Percentiles rank a stretch among this genome's conserved stretches.
phyloP scores from a whole-genome alignment of 2,797 vertebrate genomes.

The Sebastes hopkinsi region DNA sequence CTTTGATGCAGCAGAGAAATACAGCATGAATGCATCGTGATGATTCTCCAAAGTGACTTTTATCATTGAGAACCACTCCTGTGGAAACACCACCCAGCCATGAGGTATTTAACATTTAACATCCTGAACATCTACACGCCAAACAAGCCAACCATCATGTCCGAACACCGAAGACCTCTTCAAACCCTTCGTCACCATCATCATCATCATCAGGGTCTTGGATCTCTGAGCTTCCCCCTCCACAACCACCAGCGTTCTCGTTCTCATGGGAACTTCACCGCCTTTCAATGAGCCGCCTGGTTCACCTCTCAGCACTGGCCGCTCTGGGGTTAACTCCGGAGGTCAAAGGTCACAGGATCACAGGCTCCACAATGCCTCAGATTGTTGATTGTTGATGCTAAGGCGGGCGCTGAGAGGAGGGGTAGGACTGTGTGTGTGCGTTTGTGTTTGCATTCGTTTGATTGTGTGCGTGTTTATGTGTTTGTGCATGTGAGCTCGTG shows the following conservation, averaged over 20 bases:
- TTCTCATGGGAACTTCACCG: constrained; percentile 78
- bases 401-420: constrained; percentile 53
- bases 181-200: constrained; percentile 42
- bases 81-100: neutral
- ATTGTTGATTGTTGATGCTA: constrained; percentile 79
- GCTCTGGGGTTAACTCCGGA: constrained; percentile 80
- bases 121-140: neutral
- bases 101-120: neutral
- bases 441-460: constrained; percentile 51
- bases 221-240: constrained; percentile 46
- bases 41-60: neutral
- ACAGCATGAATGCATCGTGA: neutral
- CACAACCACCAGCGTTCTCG: neutral
- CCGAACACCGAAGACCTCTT: constrained; percentile 26
- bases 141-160: constrained; percentile 2
- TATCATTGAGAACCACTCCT: neutral
- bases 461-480: constrained; percentile 47
- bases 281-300: constrained; percentile 73
- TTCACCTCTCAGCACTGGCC: constrained; percentile 77
- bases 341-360: constrained; percentile 82
- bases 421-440: constrained; percentile 6
- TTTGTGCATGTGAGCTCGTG: constrained; percentile 29
- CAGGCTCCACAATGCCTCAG: constrained; percentile 83
- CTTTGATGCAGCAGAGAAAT: neutral
- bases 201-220: constrained; percentile 51